Percentiles rank a stretch among this genome's conserved stretches.
phyloP scores from a whole-genome alignment of 2,888 invertebrate species.

The Eilema griseolum region DNA sequence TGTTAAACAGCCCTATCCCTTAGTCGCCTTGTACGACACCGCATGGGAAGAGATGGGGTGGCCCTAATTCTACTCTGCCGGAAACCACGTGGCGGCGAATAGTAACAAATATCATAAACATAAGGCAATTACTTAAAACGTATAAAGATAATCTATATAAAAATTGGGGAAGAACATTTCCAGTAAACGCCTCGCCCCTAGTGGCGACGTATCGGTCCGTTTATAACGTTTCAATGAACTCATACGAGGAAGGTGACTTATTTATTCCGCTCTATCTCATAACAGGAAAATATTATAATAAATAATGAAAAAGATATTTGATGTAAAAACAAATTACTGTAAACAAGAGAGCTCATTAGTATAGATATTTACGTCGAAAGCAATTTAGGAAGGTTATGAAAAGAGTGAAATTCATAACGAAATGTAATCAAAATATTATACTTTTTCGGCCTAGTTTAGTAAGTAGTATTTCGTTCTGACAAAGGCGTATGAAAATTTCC shows the following conservation, averaged over 20 bases:
- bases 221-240: not conserved
- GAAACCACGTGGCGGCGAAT: too few species aligned
- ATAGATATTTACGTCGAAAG: not conserved
- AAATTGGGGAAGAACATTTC: not conserved
- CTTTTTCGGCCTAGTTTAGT: not conserved
- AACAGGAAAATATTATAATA: conserved; percentile 15
- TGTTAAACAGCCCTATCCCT: too few species aligned
- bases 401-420: not conserved
- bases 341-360: conserved; percentile 19
- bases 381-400: not conserved
- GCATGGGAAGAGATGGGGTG: too few species aligned
- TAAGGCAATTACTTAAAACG: not conserved
- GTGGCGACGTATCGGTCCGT: not conserved
- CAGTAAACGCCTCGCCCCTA: not conserved
- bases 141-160: not conserved
- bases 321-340: conserved; percentile 15
- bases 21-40: too few species aligned
- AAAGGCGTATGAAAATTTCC: too few species aligned
- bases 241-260: conserved; percentile 27
- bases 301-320: conserved; percentile 9
- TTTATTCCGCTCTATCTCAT: conserved; percentile 19
- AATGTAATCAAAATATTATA: not conserved
- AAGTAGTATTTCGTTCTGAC: too few species aligned
- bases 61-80: too few species aligned
- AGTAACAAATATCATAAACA: not conserved